phyloP scores from a whole-genome alignment of 2,113 vertebrate species.

The Hypocryptadius cinnamomeus region DNA sequence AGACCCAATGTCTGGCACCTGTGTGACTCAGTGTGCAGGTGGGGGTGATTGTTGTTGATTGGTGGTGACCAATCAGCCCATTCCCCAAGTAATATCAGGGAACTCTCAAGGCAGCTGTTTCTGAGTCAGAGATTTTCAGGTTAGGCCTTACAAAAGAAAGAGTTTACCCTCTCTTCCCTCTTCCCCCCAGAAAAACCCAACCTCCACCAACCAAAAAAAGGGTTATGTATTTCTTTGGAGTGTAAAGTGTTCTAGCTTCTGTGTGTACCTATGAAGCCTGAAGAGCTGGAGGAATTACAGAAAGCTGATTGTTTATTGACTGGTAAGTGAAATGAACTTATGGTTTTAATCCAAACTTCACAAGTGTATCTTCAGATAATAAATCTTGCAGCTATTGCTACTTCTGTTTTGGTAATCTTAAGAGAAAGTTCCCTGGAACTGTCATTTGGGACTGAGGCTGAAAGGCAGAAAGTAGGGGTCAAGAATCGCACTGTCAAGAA shows the following conservation, averaged over 20 bases:
- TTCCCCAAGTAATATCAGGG: neutral
- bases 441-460: neutral
- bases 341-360: neutral
- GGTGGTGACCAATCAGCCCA: neutral
- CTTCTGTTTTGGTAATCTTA: neutral
- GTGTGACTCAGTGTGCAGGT: neutral
- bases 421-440: neutral
- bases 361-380: neutral
- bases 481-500: neutral
- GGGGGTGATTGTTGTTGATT: neutral
- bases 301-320: neutral
- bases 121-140: neutral
- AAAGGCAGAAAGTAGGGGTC: neutral
- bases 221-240: neutral
- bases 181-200: neutral
- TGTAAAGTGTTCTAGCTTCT: neutral
- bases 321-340: neutral
- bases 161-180: fast-evolving
- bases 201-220: neutral
- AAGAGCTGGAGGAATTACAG: neutral
- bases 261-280: neutral
- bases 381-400: neutral
- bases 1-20: neutral
- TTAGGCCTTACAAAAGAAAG: neutral
- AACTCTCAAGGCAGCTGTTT: neutral